phyloP scores from a whole-genome alignment of 1,140 invertebrate genomes.

The Mizuhopecten yessoensis region DNA sequence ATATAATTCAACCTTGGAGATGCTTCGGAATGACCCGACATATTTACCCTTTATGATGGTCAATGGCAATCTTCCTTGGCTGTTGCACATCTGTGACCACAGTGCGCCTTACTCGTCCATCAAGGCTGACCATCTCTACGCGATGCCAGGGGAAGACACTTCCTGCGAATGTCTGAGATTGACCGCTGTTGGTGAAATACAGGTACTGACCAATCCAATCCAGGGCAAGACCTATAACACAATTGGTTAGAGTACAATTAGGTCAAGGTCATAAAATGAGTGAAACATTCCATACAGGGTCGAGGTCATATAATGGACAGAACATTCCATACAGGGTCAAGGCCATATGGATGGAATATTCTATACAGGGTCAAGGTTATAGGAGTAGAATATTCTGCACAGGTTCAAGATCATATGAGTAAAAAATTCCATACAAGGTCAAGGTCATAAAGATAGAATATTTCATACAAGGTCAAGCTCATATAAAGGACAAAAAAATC shows the following conservation, averaged over 20 bases:
- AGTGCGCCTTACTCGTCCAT: constrained; percentile 62
- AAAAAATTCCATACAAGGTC: too few relatives aligned
- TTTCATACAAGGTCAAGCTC: too few relatives aligned
- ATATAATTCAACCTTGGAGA: too few relatives aligned
- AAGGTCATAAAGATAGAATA: too few relatives aligned
- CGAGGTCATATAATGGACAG: too few relatives aligned
- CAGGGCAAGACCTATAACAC: constrained; percentile 68
- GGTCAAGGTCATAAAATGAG: neutral
- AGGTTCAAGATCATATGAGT: too few relatives aligned
- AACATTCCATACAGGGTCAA: too few relatives aligned
- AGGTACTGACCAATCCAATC: constrained; percentile 69
- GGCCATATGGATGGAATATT: too few relatives aligned
- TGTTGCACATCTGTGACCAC: constrained; percentile 69
- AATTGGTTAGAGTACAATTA: neutral
- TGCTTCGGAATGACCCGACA: neutral
- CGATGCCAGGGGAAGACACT: constrained; percentile 71
- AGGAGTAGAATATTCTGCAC: too few relatives aligned
- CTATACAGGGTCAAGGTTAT: too few relatives aligned
- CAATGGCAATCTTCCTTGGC: constrained; percentile 71
- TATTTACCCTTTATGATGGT: constrained; percentile 69
- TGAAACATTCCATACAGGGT: too few relatives aligned
- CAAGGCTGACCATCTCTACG: constrained; percentile 71
- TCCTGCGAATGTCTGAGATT: constrained; percentile 66
- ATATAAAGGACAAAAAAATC: too few relatives aligned
- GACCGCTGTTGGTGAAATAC: constrained; percentile 74